These are phyloP conservation scores for Dolomedes plantarius DNA, from an alignment of 2,888 invertebrate genomes.

Conservation along the genomic window DNA sequence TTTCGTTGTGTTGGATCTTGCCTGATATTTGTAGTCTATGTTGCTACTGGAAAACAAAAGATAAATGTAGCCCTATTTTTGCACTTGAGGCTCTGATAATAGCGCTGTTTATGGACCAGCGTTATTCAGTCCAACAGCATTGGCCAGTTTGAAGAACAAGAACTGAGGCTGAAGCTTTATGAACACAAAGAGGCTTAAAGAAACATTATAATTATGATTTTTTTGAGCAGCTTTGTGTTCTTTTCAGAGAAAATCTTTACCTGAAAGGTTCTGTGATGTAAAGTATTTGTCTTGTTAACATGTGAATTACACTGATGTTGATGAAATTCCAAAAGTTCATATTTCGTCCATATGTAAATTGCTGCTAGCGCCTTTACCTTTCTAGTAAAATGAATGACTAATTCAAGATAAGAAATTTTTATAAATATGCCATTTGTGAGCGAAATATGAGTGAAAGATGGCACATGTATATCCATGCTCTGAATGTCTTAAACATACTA, in stretches of 20 bases:
- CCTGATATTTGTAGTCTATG: neutral
- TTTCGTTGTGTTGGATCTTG: neutral
- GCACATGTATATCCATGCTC: conserved; percentile 44
- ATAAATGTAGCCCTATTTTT: neutral
- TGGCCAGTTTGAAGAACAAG: neutral
- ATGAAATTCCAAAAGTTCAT: neutral
- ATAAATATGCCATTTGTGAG: conserved; percentile 29
- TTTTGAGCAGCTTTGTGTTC: neutral
- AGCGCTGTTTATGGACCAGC: neutral
- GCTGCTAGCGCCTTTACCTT: conserved; percentile 8
- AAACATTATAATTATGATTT: neutral
- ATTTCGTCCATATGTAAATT: conserved; percentile 11
- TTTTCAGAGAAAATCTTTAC: neutral
- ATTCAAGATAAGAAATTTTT: neutral
- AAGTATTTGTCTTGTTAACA: neutral
- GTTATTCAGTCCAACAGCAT: neutral
- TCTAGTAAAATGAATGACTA: neutral
- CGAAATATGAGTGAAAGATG: conserved; percentile 54
- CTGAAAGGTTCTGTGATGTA: neutral
- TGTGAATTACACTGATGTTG: neutral
- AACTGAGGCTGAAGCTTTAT: too few relatives aligned
- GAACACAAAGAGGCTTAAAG: neutral
- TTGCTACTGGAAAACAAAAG: neutral
- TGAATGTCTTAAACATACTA: conserved; percentile 52
- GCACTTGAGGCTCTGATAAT: neutral